Conservation (phyloP, 2,113 vertebrate species). For the Urocitellus parryii region DNA sequence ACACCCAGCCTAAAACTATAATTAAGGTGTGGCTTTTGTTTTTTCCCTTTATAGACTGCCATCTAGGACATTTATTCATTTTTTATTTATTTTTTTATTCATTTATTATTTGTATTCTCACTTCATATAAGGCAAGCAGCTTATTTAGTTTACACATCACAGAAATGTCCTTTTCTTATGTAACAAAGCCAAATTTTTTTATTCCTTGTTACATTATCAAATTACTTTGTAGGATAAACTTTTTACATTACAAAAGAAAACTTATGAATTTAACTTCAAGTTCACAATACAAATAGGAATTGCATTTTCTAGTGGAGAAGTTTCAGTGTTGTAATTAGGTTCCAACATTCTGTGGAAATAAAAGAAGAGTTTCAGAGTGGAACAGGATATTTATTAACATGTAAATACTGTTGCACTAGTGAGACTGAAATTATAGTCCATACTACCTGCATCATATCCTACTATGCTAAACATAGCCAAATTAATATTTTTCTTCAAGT, state of each 20-base stretch:
- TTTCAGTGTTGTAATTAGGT: constrained; percentile 25
- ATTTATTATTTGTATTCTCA: no score
- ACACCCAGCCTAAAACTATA: neutral
- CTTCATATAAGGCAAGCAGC: neutral
- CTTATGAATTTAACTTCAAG: neutral
- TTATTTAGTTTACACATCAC: neutral
- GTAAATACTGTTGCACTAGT: constrained; percentile 6
- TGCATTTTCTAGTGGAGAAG: neutral
- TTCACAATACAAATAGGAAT: neutral
- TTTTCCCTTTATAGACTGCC: neutral
- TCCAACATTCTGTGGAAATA: neutral
- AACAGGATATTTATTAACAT: neutral
- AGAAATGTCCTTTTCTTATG: neutral
- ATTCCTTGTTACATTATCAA: constrained; percentile 8
- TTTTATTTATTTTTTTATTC: no score
- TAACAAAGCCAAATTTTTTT: constrained; percentile 5
- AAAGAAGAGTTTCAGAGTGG: constrained; percentile 9
- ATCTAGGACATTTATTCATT: neutral
- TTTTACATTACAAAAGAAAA: constrained; percentile 13
- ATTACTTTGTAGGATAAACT: neutral
- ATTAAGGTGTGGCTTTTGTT: neutral
- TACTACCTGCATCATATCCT: neutral
- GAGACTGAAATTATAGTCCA: neutral
- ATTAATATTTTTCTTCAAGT: constrained; percentile 6
- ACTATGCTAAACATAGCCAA: neutral